These are phyloP conservation scores for Cydia fagiglandana DNA, from an alignment of 1,140 invertebrate species.

Conservation along the genomic window DNA sequence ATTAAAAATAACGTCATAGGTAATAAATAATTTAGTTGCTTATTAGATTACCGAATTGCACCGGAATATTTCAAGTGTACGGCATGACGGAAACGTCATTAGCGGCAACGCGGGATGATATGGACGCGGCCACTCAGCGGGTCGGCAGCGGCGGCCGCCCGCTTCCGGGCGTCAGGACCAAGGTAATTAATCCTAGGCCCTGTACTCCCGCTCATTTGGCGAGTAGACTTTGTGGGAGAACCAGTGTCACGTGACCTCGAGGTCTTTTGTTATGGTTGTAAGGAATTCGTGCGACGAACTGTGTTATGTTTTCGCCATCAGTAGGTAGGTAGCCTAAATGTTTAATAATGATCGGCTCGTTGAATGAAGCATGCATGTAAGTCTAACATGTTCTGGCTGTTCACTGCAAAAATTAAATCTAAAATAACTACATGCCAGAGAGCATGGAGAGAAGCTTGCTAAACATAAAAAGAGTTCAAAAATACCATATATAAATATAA, in stretches of 20 bases:
- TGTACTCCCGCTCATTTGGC: background rate
- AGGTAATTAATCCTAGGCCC: slow-evolving; percentile 47
- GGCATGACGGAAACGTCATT: slow-evolving; percentile 65
- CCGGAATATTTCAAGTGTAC: slow-evolving; percentile 56
- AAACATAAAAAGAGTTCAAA: too few relatives aligned
- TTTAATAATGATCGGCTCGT: too few relatives aligned
- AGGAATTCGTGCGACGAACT: background rate
- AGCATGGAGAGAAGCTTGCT: too few relatives aligned
- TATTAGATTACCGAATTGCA: slow-evolving; percentile 54
- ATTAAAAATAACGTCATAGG: background rate
- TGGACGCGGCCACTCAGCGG: slow-evolving; percentile 42
- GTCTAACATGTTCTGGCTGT: too few relatives aligned
- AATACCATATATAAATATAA: too few relatives aligned
- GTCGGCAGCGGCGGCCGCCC: slow-evolving; percentile 54
- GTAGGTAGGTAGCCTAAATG: too few relatives aligned
- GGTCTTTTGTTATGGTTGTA: too few relatives aligned
- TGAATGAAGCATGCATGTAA: background rate
- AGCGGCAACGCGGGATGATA: slow-evolving; percentile 42
- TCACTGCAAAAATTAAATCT: too few relatives aligned
- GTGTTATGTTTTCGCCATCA: too few relatives aligned
- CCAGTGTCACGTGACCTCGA: too few relatives aligned
- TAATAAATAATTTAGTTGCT: background rate
- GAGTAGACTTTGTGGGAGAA: too few relatives aligned
- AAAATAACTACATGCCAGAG: too few relatives aligned
- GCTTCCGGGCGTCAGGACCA: slow-evolving; percentile 53